A percentile compares a stretch with the other conserved stretches of the same genome.
These are phyloP conservation scores for Gallinago jamesoni DNA, from an alignment of 2,113 vertebrate genomes.

Conservation along the genomic window DNA sequence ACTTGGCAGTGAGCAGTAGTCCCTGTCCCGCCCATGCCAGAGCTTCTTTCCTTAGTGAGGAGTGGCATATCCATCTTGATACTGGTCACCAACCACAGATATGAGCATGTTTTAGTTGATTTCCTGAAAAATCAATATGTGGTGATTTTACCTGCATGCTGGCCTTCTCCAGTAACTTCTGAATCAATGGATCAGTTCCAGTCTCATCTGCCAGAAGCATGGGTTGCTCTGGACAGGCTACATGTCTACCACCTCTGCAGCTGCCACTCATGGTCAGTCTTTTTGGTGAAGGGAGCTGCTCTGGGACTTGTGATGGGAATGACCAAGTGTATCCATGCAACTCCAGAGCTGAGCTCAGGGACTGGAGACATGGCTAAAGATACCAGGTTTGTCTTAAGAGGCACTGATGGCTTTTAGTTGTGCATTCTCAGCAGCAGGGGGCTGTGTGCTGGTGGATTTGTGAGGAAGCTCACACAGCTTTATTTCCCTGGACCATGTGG, in stretches of 20 bases:
- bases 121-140: neutral
- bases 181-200: neutral
- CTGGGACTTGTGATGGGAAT: neutral
- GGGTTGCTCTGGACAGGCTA: neutral
- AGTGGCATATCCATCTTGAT: neutral
- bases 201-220: neutral
- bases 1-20: neutral
- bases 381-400: neutral
- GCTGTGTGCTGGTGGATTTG: neutral
- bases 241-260: neutral
- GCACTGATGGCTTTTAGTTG: neutral
- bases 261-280: rapidly evolving
- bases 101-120: neutral
- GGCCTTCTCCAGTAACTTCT: neutral
- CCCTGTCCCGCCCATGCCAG: neutral
- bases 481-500: neutral
- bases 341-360: neutral
- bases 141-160: neutral
- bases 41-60: neutral
- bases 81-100: neutral
- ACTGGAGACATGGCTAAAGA: neutral
- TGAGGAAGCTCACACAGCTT: neutral
- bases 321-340: neutral
- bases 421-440: rapidly evolving
- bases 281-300: neutral